phyloP scores from a whole-genome alignment of 2,888 invertebrate species.

The Lasioglossum figueresi region DNA sequence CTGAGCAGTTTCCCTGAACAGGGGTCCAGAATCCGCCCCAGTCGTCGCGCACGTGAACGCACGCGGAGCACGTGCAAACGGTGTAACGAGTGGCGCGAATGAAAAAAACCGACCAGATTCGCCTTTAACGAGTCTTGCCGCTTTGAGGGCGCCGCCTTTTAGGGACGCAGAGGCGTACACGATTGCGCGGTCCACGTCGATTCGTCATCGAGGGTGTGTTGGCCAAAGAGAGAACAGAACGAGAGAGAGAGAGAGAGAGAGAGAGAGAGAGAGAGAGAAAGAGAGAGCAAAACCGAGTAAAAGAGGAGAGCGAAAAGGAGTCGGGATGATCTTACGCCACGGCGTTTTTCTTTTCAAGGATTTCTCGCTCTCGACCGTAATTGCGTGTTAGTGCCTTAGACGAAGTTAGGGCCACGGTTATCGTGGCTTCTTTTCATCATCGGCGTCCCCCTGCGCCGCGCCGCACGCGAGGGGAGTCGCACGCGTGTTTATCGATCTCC shows the following conservation, averaged over 20 bases:
- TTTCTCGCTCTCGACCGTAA: constrained; percentile 57
- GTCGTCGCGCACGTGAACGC: constrained; percentile 3
- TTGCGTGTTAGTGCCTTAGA: constrained; percentile 47
- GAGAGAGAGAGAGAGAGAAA: not conserved
- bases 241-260: not conserved
- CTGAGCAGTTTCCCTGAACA: not conserved
- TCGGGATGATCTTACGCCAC: constrained; percentile 47
- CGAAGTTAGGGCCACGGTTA: constrained; percentile 13
- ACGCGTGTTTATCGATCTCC: constrained; percentile 29
- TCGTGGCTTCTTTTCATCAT: constrained; percentile 23
- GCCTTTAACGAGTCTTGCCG: constrained; percentile 66
- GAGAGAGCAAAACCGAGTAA: not conserved
- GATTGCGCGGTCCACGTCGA: constrained; percentile 39
- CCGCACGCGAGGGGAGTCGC: not conserved
- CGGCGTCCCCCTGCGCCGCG: not conserved
- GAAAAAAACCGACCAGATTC: constrained; percentile 47
- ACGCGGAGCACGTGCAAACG: constrained; percentile 54
- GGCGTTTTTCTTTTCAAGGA: constrained; percentile 51
- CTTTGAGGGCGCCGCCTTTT: constrained; percentile 69
- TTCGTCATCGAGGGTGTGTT: constrained; percentile 35
- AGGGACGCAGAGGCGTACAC: constrained; percentile 31
- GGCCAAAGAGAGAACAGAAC: constrained; percentile 3
- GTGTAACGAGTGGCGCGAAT: constrained; percentile 53
- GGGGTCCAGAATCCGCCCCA: constrained; percentile 27
- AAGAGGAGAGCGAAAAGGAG: not conserved